Evolutionary conservation across 1,140 invertebrate species (phyloP).

Genomic region (Bombus waltoni): DNA sequence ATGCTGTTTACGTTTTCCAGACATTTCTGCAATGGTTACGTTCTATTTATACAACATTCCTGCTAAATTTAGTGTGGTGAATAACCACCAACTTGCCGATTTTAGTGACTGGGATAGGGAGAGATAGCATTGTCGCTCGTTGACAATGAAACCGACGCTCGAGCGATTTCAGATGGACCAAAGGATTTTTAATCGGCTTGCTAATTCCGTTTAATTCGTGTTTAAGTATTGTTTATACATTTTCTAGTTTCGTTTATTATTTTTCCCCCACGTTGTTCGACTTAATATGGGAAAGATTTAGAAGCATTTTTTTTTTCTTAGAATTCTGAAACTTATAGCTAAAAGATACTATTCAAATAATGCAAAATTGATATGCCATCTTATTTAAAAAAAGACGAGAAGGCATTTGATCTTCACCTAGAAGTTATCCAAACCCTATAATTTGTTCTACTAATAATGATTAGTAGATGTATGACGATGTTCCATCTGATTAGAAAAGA

Average conservation of each 20-base stretch:
- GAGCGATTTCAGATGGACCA: not conserved
- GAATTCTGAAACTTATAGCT: not conserved
- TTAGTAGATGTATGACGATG: no score
- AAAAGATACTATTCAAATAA: not conserved
- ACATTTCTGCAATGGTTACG: slow-evolving; percentile 59
- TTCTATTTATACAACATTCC: slow-evolving; percentile 67
- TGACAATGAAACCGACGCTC: not conserved
- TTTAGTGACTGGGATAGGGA: slow-evolving; percentile 5
- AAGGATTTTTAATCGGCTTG: not conserved
- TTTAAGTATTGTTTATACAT: not conserved
- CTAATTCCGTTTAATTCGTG: not conserved
- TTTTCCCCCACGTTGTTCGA: not conserved
- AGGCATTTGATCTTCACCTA: no score
- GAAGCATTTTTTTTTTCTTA: not conserved
- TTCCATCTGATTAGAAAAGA: no score
- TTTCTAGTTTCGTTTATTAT: not conserved
- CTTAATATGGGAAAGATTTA: not conserved
- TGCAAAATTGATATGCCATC: not conserved
- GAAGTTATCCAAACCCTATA: no score
- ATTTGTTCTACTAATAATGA: no score
- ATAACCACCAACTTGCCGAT: slow-evolving; percentile 36
- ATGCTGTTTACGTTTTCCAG: slow-evolving; percentile 63
- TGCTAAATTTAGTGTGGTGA: slow-evolving; percentile 61
- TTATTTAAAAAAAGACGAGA: no score
- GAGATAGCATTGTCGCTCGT: not conserved